Percentiles rank a stretch among this genome's conserved stretches.
These are phyloP conservation scores for Drosophila maculinotata DNA, from an alignment of 2,888 invertebrate genomes.

Conservation along the genomic window DNA sequence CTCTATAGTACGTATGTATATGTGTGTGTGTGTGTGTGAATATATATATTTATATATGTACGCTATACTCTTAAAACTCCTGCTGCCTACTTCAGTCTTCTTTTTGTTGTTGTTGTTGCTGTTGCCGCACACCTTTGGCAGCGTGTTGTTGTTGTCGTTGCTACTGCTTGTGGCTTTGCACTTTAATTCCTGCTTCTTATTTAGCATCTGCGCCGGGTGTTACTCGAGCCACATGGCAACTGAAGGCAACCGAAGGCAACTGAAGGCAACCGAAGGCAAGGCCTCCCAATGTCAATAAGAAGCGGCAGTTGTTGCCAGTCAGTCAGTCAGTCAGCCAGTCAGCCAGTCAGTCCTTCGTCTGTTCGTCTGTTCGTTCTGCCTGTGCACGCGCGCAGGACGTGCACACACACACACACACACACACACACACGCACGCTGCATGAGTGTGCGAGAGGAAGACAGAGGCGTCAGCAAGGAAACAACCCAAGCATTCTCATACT, in stretches of 20 bases:
- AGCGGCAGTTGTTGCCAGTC: conserved; percentile 58
- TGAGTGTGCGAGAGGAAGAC: conserved; percentile 11
- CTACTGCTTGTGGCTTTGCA: conserved; percentile 59
- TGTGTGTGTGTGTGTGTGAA: not conserved
- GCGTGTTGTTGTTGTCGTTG: too few species aligned
- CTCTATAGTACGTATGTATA: conserved; percentile 8
- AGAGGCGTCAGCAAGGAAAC: conserved; percentile 21
- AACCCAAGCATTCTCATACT: conserved; percentile 46
- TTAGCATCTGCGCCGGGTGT: conserved; percentile 80
- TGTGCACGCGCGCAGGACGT: conserved; percentile 74
- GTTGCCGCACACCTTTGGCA: too few species aligned
- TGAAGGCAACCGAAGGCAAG: too few species aligned
- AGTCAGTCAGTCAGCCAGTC: conserved; percentile 25
- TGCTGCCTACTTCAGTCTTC: conserved; percentile 13
- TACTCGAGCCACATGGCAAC: conserved; percentile 57
- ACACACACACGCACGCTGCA: not conserved
- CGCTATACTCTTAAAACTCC: conserved; percentile 7
- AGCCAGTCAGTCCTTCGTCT: conserved; percentile 18
- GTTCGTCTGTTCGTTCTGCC: conserved; percentile 11
- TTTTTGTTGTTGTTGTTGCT: conserved; percentile 16
- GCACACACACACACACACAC: conserved; percentile 40
- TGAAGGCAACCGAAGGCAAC: too few species aligned
- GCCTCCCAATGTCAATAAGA: conserved; percentile 63
- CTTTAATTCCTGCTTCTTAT: conserved; percentile 75
- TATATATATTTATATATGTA: not conserved